These are phyloP conservation scores for Amphiprion clarkii DNA, from an alignment of 2,797 vertebrate genomes.

Conservation along the genomic window DNA sequence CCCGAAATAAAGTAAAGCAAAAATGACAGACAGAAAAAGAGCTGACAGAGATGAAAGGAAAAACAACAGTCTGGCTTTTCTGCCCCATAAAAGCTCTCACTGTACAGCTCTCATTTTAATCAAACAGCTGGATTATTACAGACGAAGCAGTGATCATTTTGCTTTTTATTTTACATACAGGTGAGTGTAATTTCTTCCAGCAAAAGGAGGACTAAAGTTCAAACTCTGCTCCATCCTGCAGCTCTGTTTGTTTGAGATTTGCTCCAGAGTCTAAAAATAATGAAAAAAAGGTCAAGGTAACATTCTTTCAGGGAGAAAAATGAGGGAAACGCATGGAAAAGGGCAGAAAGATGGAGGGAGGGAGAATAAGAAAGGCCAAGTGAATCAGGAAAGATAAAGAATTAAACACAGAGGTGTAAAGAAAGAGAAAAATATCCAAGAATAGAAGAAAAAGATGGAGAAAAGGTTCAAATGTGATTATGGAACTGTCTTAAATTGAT, in stretches of 20 bases:
- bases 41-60: not conserved
- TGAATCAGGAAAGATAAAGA: not conserved
- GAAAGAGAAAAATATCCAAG: not conserved
- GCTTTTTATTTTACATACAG: not conserved
- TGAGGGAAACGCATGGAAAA: conserved; percentile 23
- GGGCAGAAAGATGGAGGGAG: conserved; percentile 12
- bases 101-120: conserved; percentile 28
- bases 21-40: not conserved
- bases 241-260: conserved; percentile 18
- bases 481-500: not conserved
- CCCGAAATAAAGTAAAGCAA: conserved; percentile 9
- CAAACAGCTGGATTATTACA: conserved; percentile 13
- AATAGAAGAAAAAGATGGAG: not conserved
- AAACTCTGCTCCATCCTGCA: not conserved
- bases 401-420: not conserved
- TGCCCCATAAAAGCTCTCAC: conserved; percentile 8
- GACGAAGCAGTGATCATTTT: not conserved
- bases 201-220: not conserved
- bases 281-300: conserved; percentile 22
- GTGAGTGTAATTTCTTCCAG: not conserved
- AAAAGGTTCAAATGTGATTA: not conserved
- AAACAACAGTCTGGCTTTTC: conserved; percentile 11
- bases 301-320: conserved; percentile 41
- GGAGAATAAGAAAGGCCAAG: not conserved
- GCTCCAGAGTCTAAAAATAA: conserved; percentile 35